phyloP scores from a whole-genome alignment of 2,113 vertebrate genomes.

The Nipponia nippon region DNA sequence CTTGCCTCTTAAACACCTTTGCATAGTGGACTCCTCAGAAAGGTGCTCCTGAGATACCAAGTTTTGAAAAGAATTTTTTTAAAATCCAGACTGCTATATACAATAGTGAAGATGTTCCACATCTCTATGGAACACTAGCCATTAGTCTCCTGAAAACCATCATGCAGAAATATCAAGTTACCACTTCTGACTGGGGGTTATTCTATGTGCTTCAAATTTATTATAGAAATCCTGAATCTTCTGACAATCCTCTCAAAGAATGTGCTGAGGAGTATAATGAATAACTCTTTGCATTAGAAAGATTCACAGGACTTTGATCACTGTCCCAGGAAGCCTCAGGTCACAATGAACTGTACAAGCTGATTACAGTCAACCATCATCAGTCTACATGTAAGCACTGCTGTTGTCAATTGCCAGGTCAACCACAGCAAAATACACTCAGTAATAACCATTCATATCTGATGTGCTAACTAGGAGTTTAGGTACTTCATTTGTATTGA shows the following conservation, averaged over 20 bases:
- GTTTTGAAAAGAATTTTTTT: neutral
- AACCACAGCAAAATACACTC: constrained; percentile 1
- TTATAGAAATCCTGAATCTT: constrained; percentile 39
- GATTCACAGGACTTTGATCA: constrained; percentile 67
- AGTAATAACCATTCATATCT: neutral
- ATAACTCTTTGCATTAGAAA: constrained; percentile 58
- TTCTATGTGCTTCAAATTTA: constrained; percentile 29
- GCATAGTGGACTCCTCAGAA: neutral
- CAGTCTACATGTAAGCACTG: neutral
- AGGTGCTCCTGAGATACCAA: neutral
- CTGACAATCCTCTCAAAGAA: constrained; percentile 27
- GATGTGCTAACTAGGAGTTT: neutral
- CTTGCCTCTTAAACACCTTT: neutral
- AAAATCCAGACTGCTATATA: neutral
- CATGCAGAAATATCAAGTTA: neutral
- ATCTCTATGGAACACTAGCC: neutral
- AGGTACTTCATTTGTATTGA: neutral
- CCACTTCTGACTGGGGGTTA: neutral
- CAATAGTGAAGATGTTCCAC: neutral
- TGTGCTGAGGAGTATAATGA: constrained; percentile 60
- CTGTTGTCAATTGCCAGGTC: constrained; percentile 6
- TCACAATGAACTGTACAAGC: constrained; percentile 62
- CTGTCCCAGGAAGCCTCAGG: constrained; percentile 50
- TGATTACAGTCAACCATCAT: constrained; percentile 36
- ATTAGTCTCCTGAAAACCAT: neutral